phyloP scores from a whole-genome alignment of 2,113 vertebrate genomes.

The Notiomystis cincta region DNA sequence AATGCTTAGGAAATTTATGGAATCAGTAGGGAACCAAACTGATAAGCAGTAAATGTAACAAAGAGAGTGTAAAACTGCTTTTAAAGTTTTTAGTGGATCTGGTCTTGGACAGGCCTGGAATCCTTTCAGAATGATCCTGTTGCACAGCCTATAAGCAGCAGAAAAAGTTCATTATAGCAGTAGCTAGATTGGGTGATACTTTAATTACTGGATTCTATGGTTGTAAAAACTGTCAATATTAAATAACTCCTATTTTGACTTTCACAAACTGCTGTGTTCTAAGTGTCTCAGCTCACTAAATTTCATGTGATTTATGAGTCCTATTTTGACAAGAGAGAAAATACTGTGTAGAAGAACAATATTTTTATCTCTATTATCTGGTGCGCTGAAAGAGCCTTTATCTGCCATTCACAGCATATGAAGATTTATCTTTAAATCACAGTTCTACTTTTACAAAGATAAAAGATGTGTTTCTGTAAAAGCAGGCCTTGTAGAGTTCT shows the following conservation, averaged over 20 bases:
- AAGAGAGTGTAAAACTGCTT: neutral
- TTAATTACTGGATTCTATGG: neutral
- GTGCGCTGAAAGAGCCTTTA: conserved; percentile 22
- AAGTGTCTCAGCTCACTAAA: neutral
- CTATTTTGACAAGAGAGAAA: conserved; percentile 16
- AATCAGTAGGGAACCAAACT: neutral
- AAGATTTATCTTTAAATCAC: conserved; percentile 27
- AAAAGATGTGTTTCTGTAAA: conserved; percentile 17
- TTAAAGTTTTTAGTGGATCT: neutral
- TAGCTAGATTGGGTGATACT: neutral
- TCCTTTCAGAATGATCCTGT: neutral
- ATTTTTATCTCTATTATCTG: conserved; percentile 36
- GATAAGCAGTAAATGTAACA: neutral
- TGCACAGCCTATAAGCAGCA: neutral
- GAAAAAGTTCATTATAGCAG: neutral
- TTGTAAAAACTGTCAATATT: neutral
- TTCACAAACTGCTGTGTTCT: neutral
- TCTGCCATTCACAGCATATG: conserved; percentile 6
- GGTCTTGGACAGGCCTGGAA: neutral
- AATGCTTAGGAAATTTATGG: neutral
- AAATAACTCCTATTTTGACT: neutral
- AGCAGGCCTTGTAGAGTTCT: neutral
- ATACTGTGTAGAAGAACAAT: neutral
- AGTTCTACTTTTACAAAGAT: conserved; percentile 26
- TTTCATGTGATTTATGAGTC: neutral